Base-by-base conservation (phyloP, 2,797 vertebrate species). In the Cynopterus sphinx region DNA sequence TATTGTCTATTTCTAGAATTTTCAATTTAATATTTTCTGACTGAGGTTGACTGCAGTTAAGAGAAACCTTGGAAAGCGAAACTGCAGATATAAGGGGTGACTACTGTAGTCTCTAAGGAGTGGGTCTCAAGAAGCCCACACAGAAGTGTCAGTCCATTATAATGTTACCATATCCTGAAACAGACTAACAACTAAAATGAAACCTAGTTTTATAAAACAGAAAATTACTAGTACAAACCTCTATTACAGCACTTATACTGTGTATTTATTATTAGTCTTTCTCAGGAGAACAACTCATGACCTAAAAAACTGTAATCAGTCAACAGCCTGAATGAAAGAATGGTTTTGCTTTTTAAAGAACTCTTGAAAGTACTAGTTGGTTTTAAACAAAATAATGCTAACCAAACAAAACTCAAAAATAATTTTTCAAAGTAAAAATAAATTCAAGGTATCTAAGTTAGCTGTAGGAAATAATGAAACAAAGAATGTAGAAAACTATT, bases 381-480 rank as follows among this genome's bases (percentile, higher is more conserved):
- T 91, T 94, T 89, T 87, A 94, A 74, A 74, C 21, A 75, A 96
- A 91, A 88, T 63, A 96, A 53, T 74, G 16, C 5, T 91, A 79
- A 55, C 17, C 13, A 95, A 61, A 16, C 17, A 87, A 95, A 91
- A 77, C 28, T 63, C 12, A 87, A 87, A 91, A 87, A 84, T 51
- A 87, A 67, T 41, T 74, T 49, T 86, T 82, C n/a, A 85, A 79
- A 93, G 73, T 71, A 74, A 77, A 92, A 94, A 81, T 89, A 96
- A 97, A 95, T 36, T 68, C 77, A 83, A 63, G 26, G 46, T 86
- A 73, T 36, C 19, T 33, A 87, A 93, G 83, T 15, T 3, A 91
- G 51, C 82, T 74, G 51, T 33, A 90, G 49, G 33, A 92, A 71
- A 67, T 31, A 26, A 68, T 10, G 8, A 6, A 82, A 89, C 46